phyloP scores from a whole-genome alignment of 2,797 vertebrate genomes.

The Rhyacichthys aspro region DNA sequence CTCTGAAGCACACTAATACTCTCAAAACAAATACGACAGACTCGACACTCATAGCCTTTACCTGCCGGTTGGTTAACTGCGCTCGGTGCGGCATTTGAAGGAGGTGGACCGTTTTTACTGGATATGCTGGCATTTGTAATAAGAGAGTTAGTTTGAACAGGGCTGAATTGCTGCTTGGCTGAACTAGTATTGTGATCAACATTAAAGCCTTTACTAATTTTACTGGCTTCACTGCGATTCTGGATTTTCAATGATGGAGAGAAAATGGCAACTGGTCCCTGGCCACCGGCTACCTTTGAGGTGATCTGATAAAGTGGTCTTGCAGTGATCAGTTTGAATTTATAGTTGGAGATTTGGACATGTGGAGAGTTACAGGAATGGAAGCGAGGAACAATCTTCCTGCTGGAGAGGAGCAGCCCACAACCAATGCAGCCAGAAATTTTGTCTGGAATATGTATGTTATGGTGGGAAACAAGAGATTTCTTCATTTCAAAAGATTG shows the following conservation, averaged over 20 bases:
- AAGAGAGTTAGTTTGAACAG: not conserved
- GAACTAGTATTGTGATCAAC: constrained; percentile 11
- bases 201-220: not conserved
- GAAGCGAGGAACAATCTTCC: constrained; percentile 67
- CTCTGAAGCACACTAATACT: constrained; percentile 69
- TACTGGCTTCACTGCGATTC: constrained; percentile 7
- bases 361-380: constrained; percentile 64
- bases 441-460: constrained; percentile 59
- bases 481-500: constrained; percentile 54
- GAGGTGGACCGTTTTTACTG: not conserved
- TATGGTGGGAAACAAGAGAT: constrained; percentile 64
- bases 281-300: not conserved
- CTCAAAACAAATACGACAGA: constrained; percentile 67
- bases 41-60: constrained; percentile 50
- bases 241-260: constrained; percentile 23
- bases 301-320: constrained; percentile 28
- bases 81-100: constrained; percentile 3
- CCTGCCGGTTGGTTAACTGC: constrained; percentile 5
- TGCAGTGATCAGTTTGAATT: constrained; percentile 62
- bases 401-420: constrained; percentile 73
- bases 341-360: constrained; percentile 16
- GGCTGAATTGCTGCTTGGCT: constrained; percentile 1
- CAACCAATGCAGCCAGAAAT: constrained; percentile 76
- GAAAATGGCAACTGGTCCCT: not conserved
- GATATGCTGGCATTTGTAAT: not conserved